Base-by-base conservation (phyloP, 2,888 invertebrate species). In the Drosophila anomalata region DNA sequence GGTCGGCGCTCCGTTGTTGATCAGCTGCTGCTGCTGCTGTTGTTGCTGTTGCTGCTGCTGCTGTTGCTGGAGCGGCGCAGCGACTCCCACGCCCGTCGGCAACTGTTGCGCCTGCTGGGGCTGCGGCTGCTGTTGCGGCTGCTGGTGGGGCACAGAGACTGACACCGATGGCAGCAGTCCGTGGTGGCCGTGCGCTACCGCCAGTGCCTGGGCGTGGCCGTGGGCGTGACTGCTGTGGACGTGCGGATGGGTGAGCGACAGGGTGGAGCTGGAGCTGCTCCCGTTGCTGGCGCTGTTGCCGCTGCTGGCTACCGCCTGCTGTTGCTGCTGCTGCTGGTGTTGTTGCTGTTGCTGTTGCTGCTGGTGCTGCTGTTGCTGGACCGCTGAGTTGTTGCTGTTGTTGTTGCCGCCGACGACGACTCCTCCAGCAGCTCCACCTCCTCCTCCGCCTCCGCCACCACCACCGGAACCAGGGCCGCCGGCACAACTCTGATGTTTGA, bases 401-500 rank as follows among this genome's bases (percentile, higher is more conserved):
- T 73, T 82, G 85, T 77, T 79, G 82, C 76, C 82, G 89, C 81
- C 90, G 79, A 88, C 89, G 80, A 88, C 83, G 77, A 87, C 81
- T 67, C 80, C 86, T 87, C 87, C 60, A 36, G 50, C 50, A 50
- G 12, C 22, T 20, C 92, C 92, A 91, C 55, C 44, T 36, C 48
- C 59, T 14, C 59, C 59, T 17, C 44, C 76, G 51, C 74, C 81
- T 56, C 75, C 57, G 39, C 54, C 69, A 60, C 56, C 93, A 92
- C 92, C 92, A 93, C 93, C 91, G 92, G 92, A 92, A 92, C 93
- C 92, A 93, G 91, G 91, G 93, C 93, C 93, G 93, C 93, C 93
- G 93, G 93, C 93, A 95, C 93, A 94, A 94, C 94, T 94, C 93
- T 95, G 94, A 93, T 95, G 94, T 94, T 95, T 96, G 95, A 95